Conservation (phyloP, 2,113 vertebrate genomes). For the Halichoerus grypus region DNA sequence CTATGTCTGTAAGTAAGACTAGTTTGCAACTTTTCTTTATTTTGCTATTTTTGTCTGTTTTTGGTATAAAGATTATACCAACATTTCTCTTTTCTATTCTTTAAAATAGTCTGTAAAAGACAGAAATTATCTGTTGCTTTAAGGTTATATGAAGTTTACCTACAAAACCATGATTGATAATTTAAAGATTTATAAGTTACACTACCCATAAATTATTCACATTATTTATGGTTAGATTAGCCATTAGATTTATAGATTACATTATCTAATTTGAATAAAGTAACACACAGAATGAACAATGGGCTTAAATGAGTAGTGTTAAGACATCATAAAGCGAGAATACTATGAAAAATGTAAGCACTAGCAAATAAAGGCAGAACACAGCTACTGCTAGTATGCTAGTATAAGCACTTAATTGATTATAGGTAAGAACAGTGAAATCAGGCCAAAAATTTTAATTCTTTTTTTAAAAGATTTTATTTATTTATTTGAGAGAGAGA, state of each 20-base stretch:
- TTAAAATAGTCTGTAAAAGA: background rate
- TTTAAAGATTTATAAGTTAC: background rate
- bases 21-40: background rate
- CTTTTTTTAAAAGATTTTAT: background rate
- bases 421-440: background rate
- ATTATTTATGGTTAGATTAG: background rate
- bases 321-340: background rate
- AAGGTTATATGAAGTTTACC: background rate
- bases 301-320: background rate
- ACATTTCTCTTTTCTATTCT: background rate
- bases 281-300: constrained; percentile 8
- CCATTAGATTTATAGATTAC: background rate
- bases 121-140: background rate
- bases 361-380: background rate
- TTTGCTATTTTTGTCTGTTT: constrained; percentile 37
- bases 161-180: constrained; percentile 40
- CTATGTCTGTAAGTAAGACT: background rate
- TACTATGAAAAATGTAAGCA: constrained; percentile 1
- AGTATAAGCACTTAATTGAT: background rate
- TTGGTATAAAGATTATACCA: background rate
- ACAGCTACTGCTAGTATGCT: background rate
- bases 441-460: background rate
- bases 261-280: constrained; percentile 31
- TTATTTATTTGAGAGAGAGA: background rate
- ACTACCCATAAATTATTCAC: background rate